These are phyloP conservation scores for Sylvia borin DNA, from an alignment of 2,797 vertebrate species.

Conservation along the genomic window DNA sequence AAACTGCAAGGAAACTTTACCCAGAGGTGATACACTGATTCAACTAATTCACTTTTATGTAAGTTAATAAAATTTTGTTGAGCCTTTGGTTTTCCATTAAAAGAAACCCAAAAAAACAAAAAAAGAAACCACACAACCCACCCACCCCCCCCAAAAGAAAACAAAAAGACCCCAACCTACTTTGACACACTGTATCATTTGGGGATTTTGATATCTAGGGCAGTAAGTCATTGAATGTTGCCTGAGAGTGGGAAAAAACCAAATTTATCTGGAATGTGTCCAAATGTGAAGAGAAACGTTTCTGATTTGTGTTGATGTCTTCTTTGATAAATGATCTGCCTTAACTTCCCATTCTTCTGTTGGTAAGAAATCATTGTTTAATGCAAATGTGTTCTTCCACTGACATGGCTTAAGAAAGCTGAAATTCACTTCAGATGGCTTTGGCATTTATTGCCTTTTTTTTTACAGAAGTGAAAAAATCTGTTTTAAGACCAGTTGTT, in stretches of 20 bases:
- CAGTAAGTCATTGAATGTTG: background rate
- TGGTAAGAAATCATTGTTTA: background rate
- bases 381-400: background rate
- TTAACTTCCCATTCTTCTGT: background rate
- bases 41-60: background rate
- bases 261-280: background rate
- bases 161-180: background rate
- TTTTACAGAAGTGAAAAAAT: background rate
- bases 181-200: background rate
- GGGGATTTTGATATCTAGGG: background rate
- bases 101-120: background rate
- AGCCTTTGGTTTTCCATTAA: background rate
- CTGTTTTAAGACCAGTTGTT: background rate
- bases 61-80: background rate
- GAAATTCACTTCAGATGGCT: background rate
- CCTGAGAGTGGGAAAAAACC: background rate
- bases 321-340: constrained; percentile 13
- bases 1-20: background rate
- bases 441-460: background rate
- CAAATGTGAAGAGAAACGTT: background rate
- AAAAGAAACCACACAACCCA: background rate
- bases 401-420: background rate
- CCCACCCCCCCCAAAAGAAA: background rate
- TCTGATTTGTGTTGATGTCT: background rate
- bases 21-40: background rate